Evolutionary conservation across 2,888 invertebrate species (phyloP), one percentile per base, ranked within the genome.

Genomic region (Chouioia cunea): DNA sequence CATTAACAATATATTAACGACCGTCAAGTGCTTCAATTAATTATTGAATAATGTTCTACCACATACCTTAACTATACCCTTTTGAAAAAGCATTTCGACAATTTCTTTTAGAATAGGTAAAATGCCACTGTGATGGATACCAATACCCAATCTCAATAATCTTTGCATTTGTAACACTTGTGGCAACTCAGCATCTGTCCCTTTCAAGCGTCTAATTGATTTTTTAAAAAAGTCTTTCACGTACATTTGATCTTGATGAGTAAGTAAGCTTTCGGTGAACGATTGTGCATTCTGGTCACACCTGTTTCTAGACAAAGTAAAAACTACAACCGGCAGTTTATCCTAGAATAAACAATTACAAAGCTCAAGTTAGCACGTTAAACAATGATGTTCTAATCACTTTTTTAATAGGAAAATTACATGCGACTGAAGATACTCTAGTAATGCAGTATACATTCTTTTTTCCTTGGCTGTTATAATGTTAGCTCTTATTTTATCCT

Each of bases 71-170:
- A 99, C 97, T 74, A 94, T 90, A 6, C 98, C 97, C 76, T 91
- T 90, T 82, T 97, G 96, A 83, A 99, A 99, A 15, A 99, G 88
- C 90, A 99, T 93, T 87, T 99, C 99, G 0, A 99, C 98, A 63
- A 99, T 96, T 89, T 99, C 99, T 83, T 99, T 99, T n/a, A 99
- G 89, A 78, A 99, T 93, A 0, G 99, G 99, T 71, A 99, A 86
- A 77, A 99, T 97, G 14, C 99, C 99, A 84, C 97, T 97, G 86
- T 99, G 99, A 86, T 99, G 99, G 3, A 99, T 93, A 0, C 98
- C 99, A 73, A 99, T 93, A 1, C 99, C 99, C 67, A 93, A 90
- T 78, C 91, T 90, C 22, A 96, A 82, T 52, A 92, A 89, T 65
- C 91, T 89, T 77, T 90, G 88, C 89, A 97, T 90, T 70, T 89